Base-by-base conservation (phyloP, 2,888 invertebrate species). In the Pteria penguin region DNA sequence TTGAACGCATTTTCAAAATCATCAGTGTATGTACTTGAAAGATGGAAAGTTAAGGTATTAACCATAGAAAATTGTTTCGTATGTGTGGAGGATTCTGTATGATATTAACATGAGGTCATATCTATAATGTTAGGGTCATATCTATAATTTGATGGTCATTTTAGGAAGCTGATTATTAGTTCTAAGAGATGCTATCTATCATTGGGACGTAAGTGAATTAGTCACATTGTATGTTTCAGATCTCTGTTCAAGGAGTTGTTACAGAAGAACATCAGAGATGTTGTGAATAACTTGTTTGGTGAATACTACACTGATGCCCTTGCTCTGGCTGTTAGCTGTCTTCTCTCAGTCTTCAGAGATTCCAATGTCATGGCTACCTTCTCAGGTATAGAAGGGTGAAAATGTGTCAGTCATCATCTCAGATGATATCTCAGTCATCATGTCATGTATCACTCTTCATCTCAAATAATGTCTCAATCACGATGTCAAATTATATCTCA, bases 171-270 rank as follows among this genome's bases (percentile, higher is more conserved):
- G n/a, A 61, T 8, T 33, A 8, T 65, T 33, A 22, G 4, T 22
- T 36, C 18, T 4, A n/a, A 14, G 55, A n/a, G n/a, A 55, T 55
- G n/a, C n/a, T 55, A 0, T 22, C n/a, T n/a, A n/a, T n/a, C n/a
- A n/a, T n/a, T n/a, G n/a, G n/a, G n/a, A n/a, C n/a, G n/a, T 2
- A 22, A 65, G 14, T 14, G 29, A 14, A 29, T 8, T 14, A 2
- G 4, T 26, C 24, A 33, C 14, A 45, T 14, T 24, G 11, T 58
- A 70, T 33, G 14, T 36, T 66, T 14, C 74, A 84, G 84, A 65
- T 79, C 79, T 26, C 72, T 84, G 61, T 77, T 80, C 4, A 79
- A 81, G 72, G 82, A 84, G 11, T 71, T 82, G 67, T 68, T 80
- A 4, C 75, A 75, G 57, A 81, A 82, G 36, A 70, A 69, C 36